Base-by-base conservation (phyloP, 35 echinoderm and acorn worm species). In the Apostichopus parvimensis region DNA sequence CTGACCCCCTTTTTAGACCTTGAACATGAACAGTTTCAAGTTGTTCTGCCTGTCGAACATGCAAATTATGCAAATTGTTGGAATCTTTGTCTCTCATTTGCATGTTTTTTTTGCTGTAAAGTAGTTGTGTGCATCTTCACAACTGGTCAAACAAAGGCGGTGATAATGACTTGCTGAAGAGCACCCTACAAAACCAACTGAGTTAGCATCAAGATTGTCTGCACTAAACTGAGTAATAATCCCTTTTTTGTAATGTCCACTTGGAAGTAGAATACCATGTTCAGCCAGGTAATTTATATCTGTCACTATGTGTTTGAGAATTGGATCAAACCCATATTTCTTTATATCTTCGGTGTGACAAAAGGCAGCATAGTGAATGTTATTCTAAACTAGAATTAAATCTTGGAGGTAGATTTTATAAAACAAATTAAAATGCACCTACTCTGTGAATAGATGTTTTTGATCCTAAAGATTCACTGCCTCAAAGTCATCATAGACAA, bases 251-350 rank as follows among this genome's bases (percentile, higher is more conserved):
- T 72, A 64, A 86, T 76, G 17, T 34, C 91, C 80, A 85, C 86
- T 75, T 9, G 79, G 79, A 9, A 92, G 81, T 73, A 72, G 7
- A 25, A 92, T 73, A 54, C 91, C 80, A 75, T 85, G 60, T 24
- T 68, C n/a, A 77, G 92, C 71, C n/a, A 88, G 28, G 72, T 73
- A 87, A 77, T 88, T 89, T 54, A 89, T 79, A 80, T 93, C 92
- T 62, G 79, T 79, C 6, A 87, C 92, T 78, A 89, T 72, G 9
- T 88, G 92, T 59, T 93, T 57, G 4, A 93, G 57, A 60, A 80
- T 93, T 34, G 0, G 28, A 34, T 34, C 28, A 34, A 34, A 34
- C 28, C 28, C 28, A 34, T 34, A 34, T 34, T 34, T 34, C 28
- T 34, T 34, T 34, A 34, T 2, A 34, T 34, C 28, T 34, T 34